phyloP scores from a whole-genome alignment of 2,797 vertebrate genomes.

The Miichthys miiuy region DNA sequence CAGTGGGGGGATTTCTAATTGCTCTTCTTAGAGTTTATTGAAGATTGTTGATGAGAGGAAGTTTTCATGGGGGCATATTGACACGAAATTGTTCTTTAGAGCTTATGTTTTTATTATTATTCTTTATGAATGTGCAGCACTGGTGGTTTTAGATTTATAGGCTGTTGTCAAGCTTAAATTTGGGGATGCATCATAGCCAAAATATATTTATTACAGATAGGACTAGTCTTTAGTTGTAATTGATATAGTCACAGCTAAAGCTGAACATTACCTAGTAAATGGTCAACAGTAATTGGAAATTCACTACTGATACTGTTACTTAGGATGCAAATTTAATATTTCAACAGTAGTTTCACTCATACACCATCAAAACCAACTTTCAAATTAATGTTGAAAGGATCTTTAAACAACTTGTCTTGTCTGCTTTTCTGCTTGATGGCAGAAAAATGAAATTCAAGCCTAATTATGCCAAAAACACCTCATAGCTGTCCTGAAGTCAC shows the following conservation, averaged over 20 bases:
- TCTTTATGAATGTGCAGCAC: slow-evolving; percentile 45
- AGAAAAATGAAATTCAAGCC: background rate
- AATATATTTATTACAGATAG: slow-evolving; percentile 7
- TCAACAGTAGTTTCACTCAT: background rate
- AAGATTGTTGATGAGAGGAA: slow-evolving; percentile 66
- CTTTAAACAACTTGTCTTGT: background rate
- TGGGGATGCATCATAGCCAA: slow-evolving; percentile 2
- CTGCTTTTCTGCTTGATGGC: background rate
- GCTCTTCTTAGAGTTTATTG: slow-evolving; percentile 69
- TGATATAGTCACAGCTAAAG: slow-evolving; percentile 1
- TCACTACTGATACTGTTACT: background rate
- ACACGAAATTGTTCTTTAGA: slow-evolving; percentile 44
- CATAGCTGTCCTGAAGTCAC: background rate
- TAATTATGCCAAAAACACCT: background rate
- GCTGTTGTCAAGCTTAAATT: slow-evolving; percentile 34
- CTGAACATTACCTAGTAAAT: background rate
- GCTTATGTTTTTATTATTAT: slow-evolving; percentile 43
- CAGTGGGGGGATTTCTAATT: slow-evolving; percentile 72
- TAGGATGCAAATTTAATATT: background rate
- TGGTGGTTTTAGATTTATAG: slow-evolving; percentile 41
- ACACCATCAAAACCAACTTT: background rate
- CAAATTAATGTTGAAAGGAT: background rate
- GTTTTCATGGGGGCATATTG: slow-evolving; percentile 50
- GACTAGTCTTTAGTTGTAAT: background rate
- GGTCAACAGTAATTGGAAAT: background rate